These are phyloP conservation scores for Ganaspis sp. DNA, from an alignment of 1,140 invertebrate species.

Conservation along the genomic window DNA sequence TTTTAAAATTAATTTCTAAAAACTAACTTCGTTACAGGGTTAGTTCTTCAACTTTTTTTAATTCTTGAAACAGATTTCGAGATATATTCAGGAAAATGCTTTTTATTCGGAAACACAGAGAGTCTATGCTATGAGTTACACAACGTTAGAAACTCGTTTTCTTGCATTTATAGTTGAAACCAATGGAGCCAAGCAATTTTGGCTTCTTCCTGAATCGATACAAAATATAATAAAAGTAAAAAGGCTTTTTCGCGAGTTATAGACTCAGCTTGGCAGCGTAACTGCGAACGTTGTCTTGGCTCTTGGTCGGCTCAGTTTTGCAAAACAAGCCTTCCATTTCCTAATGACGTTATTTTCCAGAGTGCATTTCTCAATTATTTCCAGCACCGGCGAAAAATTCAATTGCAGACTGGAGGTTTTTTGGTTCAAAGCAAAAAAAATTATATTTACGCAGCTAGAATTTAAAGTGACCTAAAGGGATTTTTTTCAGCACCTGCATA, in stretches of 20 bases:
- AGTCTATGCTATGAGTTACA: neutral
- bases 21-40: too few species aligned
- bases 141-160: neutral
- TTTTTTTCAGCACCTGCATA: constrained; percentile 82
- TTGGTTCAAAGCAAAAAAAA: neutral
- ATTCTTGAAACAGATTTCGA: neutral
- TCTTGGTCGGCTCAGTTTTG: neutral
- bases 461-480: neutral
- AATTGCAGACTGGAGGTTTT: neutral
- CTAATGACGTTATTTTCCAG: constrained; percentile 24
- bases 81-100: neutral
- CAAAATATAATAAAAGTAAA: constrained; percentile 21
- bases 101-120: neutral
- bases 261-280: constrained; percentile 7
- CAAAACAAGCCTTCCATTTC: constrained; percentile 18
- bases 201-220: constrained; percentile 20
- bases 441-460: neutral
- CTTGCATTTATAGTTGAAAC: constrained; percentile 12
- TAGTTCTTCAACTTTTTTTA: neutral
- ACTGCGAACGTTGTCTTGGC: constrained; percentile 8
- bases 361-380: constrained; percentile 14
- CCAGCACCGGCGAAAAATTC: neutral
- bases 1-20: too few species aligned
- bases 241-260: neutral
- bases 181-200: constrained; percentile 24